Evolutionary conservation across 1,140 invertebrate species (phyloP).

Genomic region (Matsumurasca onukii): DNA sequence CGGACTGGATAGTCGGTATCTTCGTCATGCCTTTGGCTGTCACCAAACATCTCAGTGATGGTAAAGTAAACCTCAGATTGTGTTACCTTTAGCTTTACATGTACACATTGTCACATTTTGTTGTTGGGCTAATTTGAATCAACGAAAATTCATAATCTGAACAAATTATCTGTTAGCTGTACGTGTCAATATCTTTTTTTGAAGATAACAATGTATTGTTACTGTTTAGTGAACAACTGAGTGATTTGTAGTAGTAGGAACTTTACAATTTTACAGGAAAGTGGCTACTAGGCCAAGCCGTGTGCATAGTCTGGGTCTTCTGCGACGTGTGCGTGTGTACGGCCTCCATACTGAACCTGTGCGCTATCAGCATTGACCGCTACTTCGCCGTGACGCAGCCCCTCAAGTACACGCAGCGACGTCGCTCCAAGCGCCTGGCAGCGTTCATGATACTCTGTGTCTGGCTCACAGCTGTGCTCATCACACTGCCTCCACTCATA

Average conservation of each 20-base stretch:
- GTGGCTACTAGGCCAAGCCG: constrained; percentile 75
- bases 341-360: constrained; percentile 74
- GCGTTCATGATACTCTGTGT: constrained; percentile 78
- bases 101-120: background rate
- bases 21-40: constrained; percentile 95
- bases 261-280: constrained; percentile 54
- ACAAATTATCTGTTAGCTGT: too few species aligned
- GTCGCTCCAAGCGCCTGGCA: constrained; percentile 75
- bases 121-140: background rate
- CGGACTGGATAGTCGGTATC: constrained; percentile 88
- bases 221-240: too few species aligned
- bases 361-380: constrained; percentile 82
- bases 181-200: too few species aligned
- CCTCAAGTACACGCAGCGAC: constrained; percentile 73
- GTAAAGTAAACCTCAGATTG: background rate
- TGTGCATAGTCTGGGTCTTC: constrained; percentile 90
- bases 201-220: too few species aligned
- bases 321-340: constrained; percentile 92
- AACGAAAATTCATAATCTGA: background rate
- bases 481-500: constrained; percentile 78
- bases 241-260: background rate
- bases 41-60: constrained; percentile 52
- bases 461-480: constrained; percentile 76
- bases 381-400: constrained; percentile 87
- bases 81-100: too few species aligned